A percentile compares a stretch with the other conserved stretches of the same genome.
Conservation (phyloP, 2,113 vertebrate genomes). For the Eonycteris spelaea region DNA sequence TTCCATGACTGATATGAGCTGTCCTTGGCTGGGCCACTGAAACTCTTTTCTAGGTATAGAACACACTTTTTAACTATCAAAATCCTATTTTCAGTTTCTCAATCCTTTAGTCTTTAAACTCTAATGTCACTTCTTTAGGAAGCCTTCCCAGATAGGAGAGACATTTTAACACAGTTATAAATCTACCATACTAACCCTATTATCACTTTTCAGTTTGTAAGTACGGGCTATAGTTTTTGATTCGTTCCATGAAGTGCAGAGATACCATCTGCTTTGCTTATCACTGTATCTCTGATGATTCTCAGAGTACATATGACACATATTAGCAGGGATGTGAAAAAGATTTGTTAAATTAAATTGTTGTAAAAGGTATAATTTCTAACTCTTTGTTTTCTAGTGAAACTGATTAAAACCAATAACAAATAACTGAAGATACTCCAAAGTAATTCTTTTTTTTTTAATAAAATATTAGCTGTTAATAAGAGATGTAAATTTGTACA, state of each 20-base stretch:
- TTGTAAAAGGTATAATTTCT: background rate
- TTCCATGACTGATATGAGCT: background rate
- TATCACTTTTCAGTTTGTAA: background rate
- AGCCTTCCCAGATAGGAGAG: background rate
- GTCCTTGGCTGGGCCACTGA: background rate
- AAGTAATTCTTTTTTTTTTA: background rate
- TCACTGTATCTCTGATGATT: background rate
- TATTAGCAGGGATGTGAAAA: background rate
- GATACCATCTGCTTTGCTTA: background rate
- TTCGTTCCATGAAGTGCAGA: background rate
- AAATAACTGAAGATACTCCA: background rate
- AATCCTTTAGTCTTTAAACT: slow-evolving; percentile 4
- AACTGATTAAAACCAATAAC: slow-evolving; percentile 32
- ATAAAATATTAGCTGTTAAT: background rate
- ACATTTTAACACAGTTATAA: background rate
- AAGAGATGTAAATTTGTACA: background rate
- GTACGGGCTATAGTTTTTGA: background rate
- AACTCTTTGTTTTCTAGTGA: background rate
- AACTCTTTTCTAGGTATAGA: background rate
- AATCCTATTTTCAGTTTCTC: background rate
- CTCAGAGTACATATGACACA: background rate
- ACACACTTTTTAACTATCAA: background rate
- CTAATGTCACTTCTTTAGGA: background rate
- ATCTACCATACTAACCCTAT: background rate
- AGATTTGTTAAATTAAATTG: background rate